Base-by-base conservation (phyloP, 2,797 vertebrate genomes). In the Pseudomugil tenellus region DNA sequence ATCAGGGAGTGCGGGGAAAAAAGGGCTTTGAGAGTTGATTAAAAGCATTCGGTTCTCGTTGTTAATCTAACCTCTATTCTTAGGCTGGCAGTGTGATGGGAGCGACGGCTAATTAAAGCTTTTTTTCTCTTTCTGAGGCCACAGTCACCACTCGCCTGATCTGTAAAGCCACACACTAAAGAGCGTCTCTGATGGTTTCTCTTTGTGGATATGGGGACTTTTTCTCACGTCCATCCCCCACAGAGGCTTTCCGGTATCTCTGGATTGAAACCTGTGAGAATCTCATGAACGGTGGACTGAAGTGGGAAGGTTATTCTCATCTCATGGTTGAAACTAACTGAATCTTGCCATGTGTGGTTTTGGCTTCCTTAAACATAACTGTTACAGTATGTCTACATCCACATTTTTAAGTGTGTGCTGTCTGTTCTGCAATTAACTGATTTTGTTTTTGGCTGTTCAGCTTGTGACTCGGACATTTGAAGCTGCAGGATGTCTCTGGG, bases 21-120 rank as follows among this genome's bases (percentile, higher is more conserved):
- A 71, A 39, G 25, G 70, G 61, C 81, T 89, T 83, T 82, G 81
- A 81, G 90, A 84, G 76, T 84, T 89, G 89, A 91, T 92, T 90
- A 89, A 80, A 91, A 86, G 78, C 74, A 67, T 77, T 86, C 32
- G 21, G 29, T 79, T 84, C 71, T 81, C 56, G 49, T 80, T 81
- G 84, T 87, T 91, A 83, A 86, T 89, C 74, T 70, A 85, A 84
- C 81, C 75, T 43, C 83, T 74, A 84, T 86, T 87, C 77, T 82
- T 67, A 82, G 84, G 70, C 63, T 81, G 77, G 75, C 75, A 74
- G 78, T 68, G 76, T 84, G 72, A 80, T 62, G 79, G 67, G 83
- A 85, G 69, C 31, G 66, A 58, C 53, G 80, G 70, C 75, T 89
- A 87, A 91, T 92, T 91, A 86, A 89, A 81, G 78, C 51, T 71